A percentile compares a stretch with the other conserved stretches of the same genome.
Evolutionary conservation across 1,140 invertebrate genomes (phyloP).

Genomic region (Cydia strobilella): DNA sequence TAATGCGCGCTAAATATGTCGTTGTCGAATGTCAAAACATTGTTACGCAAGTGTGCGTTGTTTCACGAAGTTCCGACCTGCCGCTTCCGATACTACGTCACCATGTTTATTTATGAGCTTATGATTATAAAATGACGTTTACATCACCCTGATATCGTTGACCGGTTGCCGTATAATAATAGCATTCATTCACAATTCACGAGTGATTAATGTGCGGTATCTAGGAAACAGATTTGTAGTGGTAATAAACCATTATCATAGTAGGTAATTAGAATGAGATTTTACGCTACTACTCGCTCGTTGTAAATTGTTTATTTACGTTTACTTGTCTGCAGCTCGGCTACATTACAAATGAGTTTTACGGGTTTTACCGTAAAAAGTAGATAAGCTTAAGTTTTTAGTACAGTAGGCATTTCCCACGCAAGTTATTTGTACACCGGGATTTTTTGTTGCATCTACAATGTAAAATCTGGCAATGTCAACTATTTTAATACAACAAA

Average conservation of each 20-base stretch:
- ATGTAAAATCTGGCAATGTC: background rate
- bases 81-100: conserved; percentile 65
- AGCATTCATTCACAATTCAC: conserved; percentile 71
- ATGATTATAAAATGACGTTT: conserved; percentile 78
- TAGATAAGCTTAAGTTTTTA: conserved; percentile 17
- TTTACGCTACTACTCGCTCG: conserved; percentile 66
- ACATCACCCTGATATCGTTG: conserved; percentile 73
- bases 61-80: conserved; percentile 29
- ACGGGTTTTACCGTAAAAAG: conserved; percentile 18
- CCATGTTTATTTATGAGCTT: conserved; percentile 76
- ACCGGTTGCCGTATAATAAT: conserved; percentile 71
- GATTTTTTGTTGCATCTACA: background rate
- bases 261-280: conserved; percentile 76
- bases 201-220: conserved; percentile 74
- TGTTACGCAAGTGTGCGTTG: conserved; percentile 70
- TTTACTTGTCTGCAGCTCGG: conserved; percentile 42
- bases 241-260: conserved; percentile 75
- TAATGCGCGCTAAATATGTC: conserved; percentile 77
- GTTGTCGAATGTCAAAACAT: conserved; percentile 77
- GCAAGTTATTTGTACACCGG: background rate
- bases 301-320: conserved; percentile 68
- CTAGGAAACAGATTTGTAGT: conserved; percentile 76
- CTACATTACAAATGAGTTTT: conserved; percentile 31
- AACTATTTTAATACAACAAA: background rate
- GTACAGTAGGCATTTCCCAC: conserved; percentile 6